Conservation (phyloP, 2,888 invertebrate genomes). For the Mystacides longicornis region DNA sequence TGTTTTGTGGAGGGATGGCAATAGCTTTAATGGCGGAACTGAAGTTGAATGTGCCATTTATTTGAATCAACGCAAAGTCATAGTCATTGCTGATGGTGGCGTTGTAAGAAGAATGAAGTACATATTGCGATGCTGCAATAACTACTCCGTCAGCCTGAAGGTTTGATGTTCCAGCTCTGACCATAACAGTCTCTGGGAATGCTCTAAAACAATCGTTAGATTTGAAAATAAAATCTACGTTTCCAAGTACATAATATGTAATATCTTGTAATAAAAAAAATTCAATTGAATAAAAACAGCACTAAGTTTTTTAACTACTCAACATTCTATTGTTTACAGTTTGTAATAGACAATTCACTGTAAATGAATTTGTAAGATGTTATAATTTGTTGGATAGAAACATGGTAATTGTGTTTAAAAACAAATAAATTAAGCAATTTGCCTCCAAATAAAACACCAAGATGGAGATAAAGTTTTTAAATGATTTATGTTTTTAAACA, state of each 20-base stretch:
- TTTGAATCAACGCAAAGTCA: conserved; percentile 40
- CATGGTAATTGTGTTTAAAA: background rate
- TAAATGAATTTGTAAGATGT: background rate
- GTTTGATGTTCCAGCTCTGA: conserved; percentile 43
- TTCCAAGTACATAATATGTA: background rate
- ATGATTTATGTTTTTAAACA: background rate
- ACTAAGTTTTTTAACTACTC: background rate
- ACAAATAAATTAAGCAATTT: background rate
- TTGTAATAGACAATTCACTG: too few species aligned
- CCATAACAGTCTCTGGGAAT: conserved; percentile 30
- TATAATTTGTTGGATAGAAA: background rate
- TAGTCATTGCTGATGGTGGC: conserved; percentile 39
- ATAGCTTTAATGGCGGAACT: conserved; percentile 35
- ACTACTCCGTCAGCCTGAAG: conserved; percentile 43
- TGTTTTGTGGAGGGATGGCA: conserved; percentile 35
- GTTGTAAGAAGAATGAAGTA: conserved; percentile 40
- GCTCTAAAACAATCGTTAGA: conserved; percentile 14
- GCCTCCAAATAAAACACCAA: background rate
- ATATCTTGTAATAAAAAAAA: background rate
- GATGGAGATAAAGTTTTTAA: background rate
- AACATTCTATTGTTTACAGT: background rate
- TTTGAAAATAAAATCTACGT: too few species aligned
- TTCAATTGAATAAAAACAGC: background rate
- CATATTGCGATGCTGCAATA: conserved; percentile 37
- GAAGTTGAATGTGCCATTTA: conserved; percentile 37